Evolutionary conservation across 2,113 vertebrate species (phyloP), one percentile per base, ranked within the genome.

Genomic region (Vidua chalybeata): DNA sequence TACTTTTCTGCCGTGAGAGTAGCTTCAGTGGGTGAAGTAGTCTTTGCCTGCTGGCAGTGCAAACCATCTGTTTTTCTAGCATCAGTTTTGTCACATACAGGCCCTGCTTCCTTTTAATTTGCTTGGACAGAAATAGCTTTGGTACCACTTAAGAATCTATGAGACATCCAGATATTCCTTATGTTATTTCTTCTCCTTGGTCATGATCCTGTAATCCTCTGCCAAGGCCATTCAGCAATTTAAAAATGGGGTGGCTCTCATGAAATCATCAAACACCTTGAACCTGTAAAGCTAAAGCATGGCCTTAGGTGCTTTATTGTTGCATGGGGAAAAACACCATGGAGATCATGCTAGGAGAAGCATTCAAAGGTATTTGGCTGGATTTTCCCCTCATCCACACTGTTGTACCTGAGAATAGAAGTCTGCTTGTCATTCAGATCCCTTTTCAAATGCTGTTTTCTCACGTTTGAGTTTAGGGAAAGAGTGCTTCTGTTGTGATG

Each of bases 1-100:
- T 94, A 68, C 68, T 93, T 82, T 90, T 84, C 79, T 87, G 89
- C 39, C 62, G 92, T 79, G 49, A 92, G 90, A 90, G 78, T 77
- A 88, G 76, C 55, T 88, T 90, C 31, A 52, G 68, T 75, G 72
- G 41, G 82, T 78, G 31, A 90, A 86, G 68, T 49, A 87, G 88
- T 74, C 79, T 75, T 92, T 75, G 49, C 77, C 68, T 82, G 35
- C 76, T 91, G 74, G 87, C 85, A 84, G 5, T 75, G 56, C 79
- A 93, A 54, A 75, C 72, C 56, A 92, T 81, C 83, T 86, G 79
- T 30, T 86, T 91, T 77, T 78, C 39, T 67, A 90, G 55, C 52
- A 20, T 87, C 26, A 27, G n/a, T 11, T 93, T 95, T 90, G 68
- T 90, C 72, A 64, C 46, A 13, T 75, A 48, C 51, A 81, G 6